These are phyloP conservation scores for Acleris sparsana DNA, from an alignment of 2,888 invertebrate species.

Conservation along the genomic window DNA sequence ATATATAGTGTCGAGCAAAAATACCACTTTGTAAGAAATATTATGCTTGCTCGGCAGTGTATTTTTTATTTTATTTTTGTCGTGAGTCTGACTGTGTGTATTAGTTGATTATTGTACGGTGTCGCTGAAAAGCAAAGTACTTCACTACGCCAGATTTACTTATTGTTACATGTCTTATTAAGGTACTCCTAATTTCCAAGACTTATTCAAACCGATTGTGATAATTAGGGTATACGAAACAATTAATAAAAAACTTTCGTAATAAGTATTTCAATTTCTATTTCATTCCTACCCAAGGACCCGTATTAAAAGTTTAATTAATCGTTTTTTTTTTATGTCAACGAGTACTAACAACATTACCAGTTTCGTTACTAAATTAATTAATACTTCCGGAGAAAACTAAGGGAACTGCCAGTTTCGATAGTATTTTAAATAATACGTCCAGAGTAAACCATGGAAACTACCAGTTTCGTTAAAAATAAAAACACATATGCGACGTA, in stretches of 20 bases:
- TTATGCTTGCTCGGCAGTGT: no score
- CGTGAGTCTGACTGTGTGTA: no score
- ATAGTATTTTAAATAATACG: not conserved
- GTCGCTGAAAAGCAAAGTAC: no score
- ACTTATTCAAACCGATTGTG: not conserved
- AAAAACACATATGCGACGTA: not conserved
- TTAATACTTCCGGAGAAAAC: no score
- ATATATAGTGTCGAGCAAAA: no score
- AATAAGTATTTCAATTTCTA: not conserved
- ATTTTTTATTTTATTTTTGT: no score
- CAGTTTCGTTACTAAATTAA: no score
- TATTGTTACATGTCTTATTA: not conserved
- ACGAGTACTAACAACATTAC: not conserved
- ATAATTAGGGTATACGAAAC: not conserved
- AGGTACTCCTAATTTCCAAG: not conserved
- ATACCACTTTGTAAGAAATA: no score
- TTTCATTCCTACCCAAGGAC: not conserved
- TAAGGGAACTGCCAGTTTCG: not conserved
- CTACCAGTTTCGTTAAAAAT: not conserved
- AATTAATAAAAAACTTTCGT: not conserved
- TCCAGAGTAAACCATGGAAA: not conserved
- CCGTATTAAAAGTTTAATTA: not conserved
- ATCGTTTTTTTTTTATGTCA: not conserved
- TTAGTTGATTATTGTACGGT: no score
- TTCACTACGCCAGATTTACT: no score